A percentile compares a stretch with the other conserved stretches of the same genome.
phyloP scores from a whole-genome alignment of 2,888 invertebrate species.

The Tholera decimalis region DNA sequence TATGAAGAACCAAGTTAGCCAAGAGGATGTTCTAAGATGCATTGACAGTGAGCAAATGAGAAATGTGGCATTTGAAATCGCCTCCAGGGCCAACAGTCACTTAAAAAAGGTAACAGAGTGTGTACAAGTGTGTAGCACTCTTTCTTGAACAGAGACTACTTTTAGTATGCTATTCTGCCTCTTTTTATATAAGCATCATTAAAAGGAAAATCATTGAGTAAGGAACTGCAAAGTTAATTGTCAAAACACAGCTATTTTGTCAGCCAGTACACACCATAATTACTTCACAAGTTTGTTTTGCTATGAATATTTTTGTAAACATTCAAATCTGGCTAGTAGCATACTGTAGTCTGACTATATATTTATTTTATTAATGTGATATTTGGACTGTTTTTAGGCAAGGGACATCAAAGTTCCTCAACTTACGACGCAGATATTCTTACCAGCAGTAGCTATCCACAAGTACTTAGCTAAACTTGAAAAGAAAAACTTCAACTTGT shows the following conservation, averaged over 20 bases:
- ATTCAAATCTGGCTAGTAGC: no score
- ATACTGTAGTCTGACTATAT: background rate
- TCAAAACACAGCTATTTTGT: background rate
- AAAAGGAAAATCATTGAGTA: background rate
- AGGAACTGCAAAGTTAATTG: background rate
- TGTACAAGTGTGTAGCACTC: background rate
- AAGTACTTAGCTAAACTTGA: conserved; percentile 94
- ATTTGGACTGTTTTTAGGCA: conserved; percentile 90
- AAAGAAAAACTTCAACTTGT: conserved; percentile 94
- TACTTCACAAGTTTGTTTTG: background rate
- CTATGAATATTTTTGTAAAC: background rate
- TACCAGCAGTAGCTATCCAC: conserved; percentile 93
- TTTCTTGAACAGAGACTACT: background rate
- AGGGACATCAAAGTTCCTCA: conserved; percentile 92
- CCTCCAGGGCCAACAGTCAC: conserved; percentile 96
- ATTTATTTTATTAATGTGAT: conserved; percentile 2
- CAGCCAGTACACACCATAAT: no score
- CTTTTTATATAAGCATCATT: background rate
- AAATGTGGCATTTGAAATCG: conserved; percentile 96
- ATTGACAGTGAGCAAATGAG: conserved; percentile 92
- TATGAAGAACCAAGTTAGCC: conserved; percentile 95
- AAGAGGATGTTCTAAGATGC: conserved; percentile 95
- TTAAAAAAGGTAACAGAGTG: conserved; percentile 93
- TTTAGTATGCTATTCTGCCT: background rate
- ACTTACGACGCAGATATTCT: conserved; percentile 92